Conservation (phyloP, 2,888 invertebrate species). For the Heliconius aoede region DNA sequence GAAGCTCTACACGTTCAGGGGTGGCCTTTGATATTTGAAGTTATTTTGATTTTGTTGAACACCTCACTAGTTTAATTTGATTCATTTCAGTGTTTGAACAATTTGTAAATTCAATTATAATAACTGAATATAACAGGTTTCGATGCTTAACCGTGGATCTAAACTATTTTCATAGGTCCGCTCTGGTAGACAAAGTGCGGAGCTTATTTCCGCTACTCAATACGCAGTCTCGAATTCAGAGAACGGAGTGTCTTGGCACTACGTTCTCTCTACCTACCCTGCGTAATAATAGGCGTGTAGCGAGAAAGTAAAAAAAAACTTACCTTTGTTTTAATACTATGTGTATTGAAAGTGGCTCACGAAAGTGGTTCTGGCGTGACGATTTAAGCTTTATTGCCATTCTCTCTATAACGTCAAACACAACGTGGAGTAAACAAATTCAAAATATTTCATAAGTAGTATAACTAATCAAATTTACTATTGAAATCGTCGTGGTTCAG, state of each 20-base stretch:
- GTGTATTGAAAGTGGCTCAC: no score
- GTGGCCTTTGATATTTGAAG: constrained; percentile 4
- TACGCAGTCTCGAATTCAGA: no score
- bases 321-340: no score
- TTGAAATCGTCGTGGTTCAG: neutral
- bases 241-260: neutral
- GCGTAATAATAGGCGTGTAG: neutral
- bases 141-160: neutral
- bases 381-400: no score
- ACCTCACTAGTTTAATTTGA: neutral
- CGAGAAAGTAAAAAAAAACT: no score
- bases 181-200: neutral
- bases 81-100: neutral
- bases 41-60: constrained; percentile 2
- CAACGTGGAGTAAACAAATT: no score
- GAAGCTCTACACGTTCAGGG: neutral
- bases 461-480: neutral
- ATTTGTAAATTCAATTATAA: neutral
- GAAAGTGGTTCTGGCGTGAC: no score
- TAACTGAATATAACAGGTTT: neutral
- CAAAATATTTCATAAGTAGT: no score
- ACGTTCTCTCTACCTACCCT: neutral
- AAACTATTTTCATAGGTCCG: neutral
- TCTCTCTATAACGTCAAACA: no score
- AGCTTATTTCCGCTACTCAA: no score